A percentile compares a stretch with the other conserved stretches of the same genome.
Evolutionary conservation across 2,888 invertebrate species (phyloP).

Genomic region (Ditula angustiorana): DNA sequence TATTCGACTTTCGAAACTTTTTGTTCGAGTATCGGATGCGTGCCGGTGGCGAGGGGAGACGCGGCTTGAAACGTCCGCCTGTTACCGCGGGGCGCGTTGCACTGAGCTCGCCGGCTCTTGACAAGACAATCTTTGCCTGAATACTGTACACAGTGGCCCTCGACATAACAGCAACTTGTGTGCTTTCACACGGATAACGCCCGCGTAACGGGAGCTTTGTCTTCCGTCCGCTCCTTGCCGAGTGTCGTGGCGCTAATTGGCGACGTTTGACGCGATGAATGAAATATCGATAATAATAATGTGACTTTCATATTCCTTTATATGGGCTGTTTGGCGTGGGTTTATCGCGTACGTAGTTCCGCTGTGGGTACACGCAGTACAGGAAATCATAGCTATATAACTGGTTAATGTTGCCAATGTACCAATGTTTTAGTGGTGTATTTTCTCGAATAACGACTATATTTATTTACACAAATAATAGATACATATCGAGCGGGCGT

Average conservation of each 20-base stretch:
- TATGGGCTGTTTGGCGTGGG: neutral
- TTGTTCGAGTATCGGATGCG: constrained; percentile 35
- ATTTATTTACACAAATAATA: too few relatives aligned
- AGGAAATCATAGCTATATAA: too few relatives aligned
- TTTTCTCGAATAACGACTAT: too few relatives aligned
- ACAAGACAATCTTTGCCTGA: constrained; percentile 82
- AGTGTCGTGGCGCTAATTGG: constrained; percentile 46
- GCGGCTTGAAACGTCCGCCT: constrained; percentile 73
- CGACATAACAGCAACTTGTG: constrained; percentile 74
- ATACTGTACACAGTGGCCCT: constrained; percentile 64
- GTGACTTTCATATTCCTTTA: constrained; percentile 1
- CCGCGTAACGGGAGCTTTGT: constrained; percentile 71
- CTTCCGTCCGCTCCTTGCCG: constrained; percentile 60
- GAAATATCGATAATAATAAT: constrained; percentile 33
- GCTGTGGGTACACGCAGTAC: too few relatives aligned
- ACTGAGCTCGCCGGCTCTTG: constrained; percentile 75
- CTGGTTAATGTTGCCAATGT: too few relatives aligned
- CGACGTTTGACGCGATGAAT: constrained; percentile 30
- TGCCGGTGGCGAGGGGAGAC: constrained; percentile 51
- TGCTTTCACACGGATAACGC: constrained; percentile 76
- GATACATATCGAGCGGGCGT: too few relatives aligned
- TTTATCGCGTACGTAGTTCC: neutral
- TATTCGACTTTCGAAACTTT: constrained; percentile 34
- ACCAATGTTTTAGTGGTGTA: too few relatives aligned
- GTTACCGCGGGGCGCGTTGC: constrained; percentile 70